Conservation (phyloP, 2,888 invertebrate species). For the Tigriopus californicus region DNA sequence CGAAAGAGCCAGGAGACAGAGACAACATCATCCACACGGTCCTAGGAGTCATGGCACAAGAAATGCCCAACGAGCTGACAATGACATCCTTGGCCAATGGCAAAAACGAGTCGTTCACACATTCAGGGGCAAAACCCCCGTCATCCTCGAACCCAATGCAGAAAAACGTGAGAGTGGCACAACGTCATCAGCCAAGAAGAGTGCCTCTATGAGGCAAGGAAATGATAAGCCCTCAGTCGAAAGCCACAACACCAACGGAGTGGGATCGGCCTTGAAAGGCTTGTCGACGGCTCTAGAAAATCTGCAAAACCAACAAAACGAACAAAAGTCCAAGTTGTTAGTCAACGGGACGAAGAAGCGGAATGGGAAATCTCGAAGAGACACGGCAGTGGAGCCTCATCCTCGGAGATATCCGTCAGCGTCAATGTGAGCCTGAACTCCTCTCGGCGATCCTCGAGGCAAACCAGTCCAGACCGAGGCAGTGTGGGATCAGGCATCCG, state of each 20-base stretch:
- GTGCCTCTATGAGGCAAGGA: neutral
- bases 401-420: neutral
- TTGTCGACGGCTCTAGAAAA: slow-evolving; percentile 4
- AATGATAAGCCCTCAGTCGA: too few species aligned
- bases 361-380: neutral
- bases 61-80: neutral
- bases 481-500: neutral
- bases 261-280: slow-evolving; percentile 7
- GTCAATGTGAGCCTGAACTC: slow-evolving; percentile 10
- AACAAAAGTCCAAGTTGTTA: neutral
- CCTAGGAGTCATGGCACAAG: neutral
- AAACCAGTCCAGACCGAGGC: neutral
- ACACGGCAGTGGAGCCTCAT: neutral
- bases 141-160: neutral
- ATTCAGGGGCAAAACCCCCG: neutral
- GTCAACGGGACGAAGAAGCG: neutral
- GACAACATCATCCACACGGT: neutral
- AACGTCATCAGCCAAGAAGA: neutral
- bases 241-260: neutral
- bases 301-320: slow-evolving; percentile 8
- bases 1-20: neutral
- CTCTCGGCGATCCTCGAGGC: neutral
- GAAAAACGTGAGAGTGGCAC: neutral
- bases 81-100: neutral
- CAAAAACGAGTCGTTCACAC: neutral